Evolutionary conservation across 2,113 vertebrate genomes (phyloP).

Genomic region (Origma solitaria): DNA sequence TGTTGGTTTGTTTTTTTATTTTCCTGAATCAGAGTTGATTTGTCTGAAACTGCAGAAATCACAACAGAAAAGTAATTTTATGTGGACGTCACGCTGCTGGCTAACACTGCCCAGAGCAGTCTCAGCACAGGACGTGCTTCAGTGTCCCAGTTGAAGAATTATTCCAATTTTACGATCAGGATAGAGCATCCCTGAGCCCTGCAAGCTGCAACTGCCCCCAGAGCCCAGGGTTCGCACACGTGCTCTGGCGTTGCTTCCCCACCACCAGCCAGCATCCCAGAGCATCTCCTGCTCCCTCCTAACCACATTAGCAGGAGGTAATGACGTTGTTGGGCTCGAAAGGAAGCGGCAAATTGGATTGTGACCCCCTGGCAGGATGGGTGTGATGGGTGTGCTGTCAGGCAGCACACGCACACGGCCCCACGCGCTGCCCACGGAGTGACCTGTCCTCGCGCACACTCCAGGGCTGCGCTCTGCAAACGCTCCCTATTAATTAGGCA

Average conservation of each 20-base stretch:
- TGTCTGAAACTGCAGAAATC: neutral
- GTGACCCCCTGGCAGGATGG: neutral
- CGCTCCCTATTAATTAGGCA: neutral
- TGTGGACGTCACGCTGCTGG: neutral
- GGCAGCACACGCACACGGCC: neutral
- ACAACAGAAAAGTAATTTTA: neutral
- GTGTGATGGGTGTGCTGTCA: neutral
- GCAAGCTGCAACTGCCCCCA: neutral
- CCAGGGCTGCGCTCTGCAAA: neutral
- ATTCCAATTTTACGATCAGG: neutral
- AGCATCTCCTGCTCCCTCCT: slow-evolving; percentile 30
- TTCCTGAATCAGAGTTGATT: neutral
- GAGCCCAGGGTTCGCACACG: neutral
- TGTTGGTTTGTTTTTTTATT: no score
- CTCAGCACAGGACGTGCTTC: accelerated
- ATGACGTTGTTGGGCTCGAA: neutral
- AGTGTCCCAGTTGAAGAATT: neutral
- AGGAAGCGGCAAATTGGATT: slow-evolving; percentile 42
- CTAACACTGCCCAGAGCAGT: accelerated
- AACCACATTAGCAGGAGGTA: slow-evolving; percentile 8
- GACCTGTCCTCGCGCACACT: neutral
- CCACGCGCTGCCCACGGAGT: neutral
- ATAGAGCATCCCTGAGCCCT: neutral
- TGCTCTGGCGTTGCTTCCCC: neutral
- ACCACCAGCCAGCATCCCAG: neutral